phyloP scores from a whole-genome alignment of 2,797 vertebrate genomes.

The Oreonectes daqikongensis region DNA sequence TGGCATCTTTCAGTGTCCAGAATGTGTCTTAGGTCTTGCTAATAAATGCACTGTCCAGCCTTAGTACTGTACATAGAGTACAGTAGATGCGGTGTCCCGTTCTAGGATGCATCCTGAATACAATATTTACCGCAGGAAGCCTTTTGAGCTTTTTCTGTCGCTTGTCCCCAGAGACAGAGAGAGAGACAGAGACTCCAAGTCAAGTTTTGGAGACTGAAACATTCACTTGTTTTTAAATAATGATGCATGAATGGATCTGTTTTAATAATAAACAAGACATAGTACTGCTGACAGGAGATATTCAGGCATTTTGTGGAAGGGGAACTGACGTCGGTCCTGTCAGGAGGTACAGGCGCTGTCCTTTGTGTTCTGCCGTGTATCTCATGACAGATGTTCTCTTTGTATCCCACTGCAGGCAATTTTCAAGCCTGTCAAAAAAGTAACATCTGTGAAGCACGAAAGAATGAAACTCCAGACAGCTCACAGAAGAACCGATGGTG shows the following conservation, averaged over 20 bases:
- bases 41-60: neutral
- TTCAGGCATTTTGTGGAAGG: neutral
- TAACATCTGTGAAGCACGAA: slow-evolving; percentile 12
- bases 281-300: neutral
- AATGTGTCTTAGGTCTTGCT: neutral
- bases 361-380: slow-evolving; percentile 21
- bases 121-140: slow-evolving; percentile 9
- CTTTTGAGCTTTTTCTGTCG: slow-evolving; percentile 3
- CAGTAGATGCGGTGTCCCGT: neutral
- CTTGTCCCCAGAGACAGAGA: neutral
- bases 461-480: slow-evolving; percentile 17
- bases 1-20: neutral
- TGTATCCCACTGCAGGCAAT: slow-evolving; percentile 18
- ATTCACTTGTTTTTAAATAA: slow-evolving; percentile 12
- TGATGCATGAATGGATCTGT: slow-evolving; percentile 9
- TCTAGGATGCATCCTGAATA: slow-evolving; percentile 4
- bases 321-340: neutral
- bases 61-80: neutral
- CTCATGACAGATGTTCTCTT: slow-evolving; percentile 23
- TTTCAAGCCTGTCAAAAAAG: slow-evolving; percentile 13
- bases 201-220: slow-evolving; percentile 14
- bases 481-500: slow-evolving; percentile 9
- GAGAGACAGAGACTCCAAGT: neutral
- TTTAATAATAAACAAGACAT: neutral
- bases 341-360: slow-evolving; percentile 15